A percentile compares a stretch with the other conserved stretches of the same genome.
phyloP scores from a whole-genome alignment of 2,888 invertebrate genomes.

The Drosophila flavopinicola region DNA sequence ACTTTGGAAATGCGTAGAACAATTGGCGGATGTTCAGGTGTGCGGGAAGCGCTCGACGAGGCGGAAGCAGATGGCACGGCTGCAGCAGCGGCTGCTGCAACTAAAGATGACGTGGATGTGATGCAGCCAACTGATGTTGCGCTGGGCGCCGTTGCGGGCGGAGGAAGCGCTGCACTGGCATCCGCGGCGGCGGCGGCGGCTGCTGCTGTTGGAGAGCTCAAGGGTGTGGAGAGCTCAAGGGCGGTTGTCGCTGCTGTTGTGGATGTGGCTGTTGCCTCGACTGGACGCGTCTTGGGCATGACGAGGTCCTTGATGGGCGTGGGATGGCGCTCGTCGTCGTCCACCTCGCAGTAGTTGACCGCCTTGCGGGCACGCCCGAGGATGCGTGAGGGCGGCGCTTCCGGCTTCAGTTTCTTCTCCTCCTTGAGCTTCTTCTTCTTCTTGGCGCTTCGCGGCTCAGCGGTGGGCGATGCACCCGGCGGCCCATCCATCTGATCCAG shows the following conservation, averaged over 20 bases:
- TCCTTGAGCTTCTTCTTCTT: slow-evolving; percentile 81
- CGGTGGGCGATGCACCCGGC: slow-evolving; percentile 47
- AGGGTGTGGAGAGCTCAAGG: slow-evolving; percentile 68
- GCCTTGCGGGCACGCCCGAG: slow-evolving; percentile 86
- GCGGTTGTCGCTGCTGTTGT: slow-evolving; percentile 29
- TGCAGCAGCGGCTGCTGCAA: slow-evolving; percentile 15
- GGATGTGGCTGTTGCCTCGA: slow-evolving; percentile 41
- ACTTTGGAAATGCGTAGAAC: slow-evolving; percentile 94
- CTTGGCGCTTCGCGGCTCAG: slow-evolving; percentile 45
- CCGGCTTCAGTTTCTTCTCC: slow-evolving; percentile 82
- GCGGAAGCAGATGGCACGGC: slow-evolving; percentile 45
- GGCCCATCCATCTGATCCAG: slow-evolving; percentile 28
- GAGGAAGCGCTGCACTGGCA: slow-evolving; percentile 53
- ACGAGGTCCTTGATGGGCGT: slow-evolving; percentile 82
- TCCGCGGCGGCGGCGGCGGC: slow-evolving; percentile 30
- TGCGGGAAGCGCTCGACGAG: slow-evolving; percentile 73
- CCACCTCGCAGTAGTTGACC: slow-evolving; percentile 88
- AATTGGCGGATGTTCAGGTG: slow-evolving; percentile 90
- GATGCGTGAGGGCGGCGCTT: slow-evolving; percentile 82
- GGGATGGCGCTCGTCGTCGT: slow-evolving; percentile 82
- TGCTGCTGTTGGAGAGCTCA: slow-evolving; percentile 22
- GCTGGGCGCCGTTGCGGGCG: slow-evolving; percentile 62
- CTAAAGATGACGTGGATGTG: slow-evolving; percentile 2
- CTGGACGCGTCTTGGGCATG: slow-evolving; percentile 84
- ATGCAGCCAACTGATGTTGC: slow-evolving; percentile 36